Conservation (phyloP, 2,113 vertebrate genomes). For the Falco punctatus region DNA sequence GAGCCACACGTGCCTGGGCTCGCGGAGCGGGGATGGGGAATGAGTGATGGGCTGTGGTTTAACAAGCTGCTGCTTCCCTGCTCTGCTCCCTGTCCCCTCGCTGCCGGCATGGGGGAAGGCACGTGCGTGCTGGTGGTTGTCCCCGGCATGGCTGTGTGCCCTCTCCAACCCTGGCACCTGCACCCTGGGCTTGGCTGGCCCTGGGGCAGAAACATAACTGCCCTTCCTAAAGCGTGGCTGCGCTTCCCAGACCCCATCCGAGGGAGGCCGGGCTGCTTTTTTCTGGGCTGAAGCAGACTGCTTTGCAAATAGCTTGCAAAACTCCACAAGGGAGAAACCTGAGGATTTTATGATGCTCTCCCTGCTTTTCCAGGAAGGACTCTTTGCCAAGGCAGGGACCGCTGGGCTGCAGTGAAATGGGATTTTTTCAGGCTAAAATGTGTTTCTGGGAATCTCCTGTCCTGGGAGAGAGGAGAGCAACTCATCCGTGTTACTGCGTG, state of each 20-base stretch:
- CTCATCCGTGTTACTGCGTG: accelerated
- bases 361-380: neutral
- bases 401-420: neutral
- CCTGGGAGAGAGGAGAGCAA: neutral
- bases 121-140: accelerated
- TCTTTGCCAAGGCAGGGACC: neutral
- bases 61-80: neutral
- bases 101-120: neutral
- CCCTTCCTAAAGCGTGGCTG: neutral
- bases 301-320: neutral
- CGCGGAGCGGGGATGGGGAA: neutral
- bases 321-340: neutral
- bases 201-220: neutral
- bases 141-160: neutral
- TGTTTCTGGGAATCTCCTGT: neutral
- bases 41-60: neutral
- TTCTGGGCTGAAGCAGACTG: accelerated
- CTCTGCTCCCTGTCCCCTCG: neutral
- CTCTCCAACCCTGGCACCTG: accelerated
- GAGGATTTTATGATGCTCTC: neutral
- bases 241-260: neutral
- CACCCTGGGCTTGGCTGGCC: accelerated
- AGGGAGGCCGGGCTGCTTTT: neutral
- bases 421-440: neutral
- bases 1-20: neutral